phyloP scores from a whole-genome alignment of 2,888 invertebrate species.

The Drosophila kuntzei region DNA sequence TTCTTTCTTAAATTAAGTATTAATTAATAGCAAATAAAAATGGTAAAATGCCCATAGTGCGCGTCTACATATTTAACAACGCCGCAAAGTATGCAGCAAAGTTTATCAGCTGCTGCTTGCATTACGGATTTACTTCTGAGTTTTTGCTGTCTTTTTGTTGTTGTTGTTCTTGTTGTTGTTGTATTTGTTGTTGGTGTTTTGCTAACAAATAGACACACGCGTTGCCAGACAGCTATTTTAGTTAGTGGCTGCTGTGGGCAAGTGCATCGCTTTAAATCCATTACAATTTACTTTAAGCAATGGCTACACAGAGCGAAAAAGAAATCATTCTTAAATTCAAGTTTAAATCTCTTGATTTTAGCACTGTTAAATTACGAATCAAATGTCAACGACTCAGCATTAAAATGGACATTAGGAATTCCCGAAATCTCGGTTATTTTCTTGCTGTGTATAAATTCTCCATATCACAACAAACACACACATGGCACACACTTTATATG shows the following conservation, averaged over 20 bases:
- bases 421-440: too few species aligned
- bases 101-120: slow-evolving; percentile 64
- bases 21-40: too few species aligned
- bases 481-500: too few species aligned
- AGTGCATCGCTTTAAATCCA: slow-evolving; percentile 67
- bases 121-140: slow-evolving; percentile 55
- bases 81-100: slow-evolving; percentile 76
- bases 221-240: slow-evolving; percentile 58
- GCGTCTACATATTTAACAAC: slow-evolving; percentile 65
- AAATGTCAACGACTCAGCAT: too few species aligned
- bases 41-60: neutral
- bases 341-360: too few species aligned
- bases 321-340: too few species aligned
- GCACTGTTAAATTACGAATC: too few species aligned
- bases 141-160: neutral
- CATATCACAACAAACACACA: too few species aligned
- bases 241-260: slow-evolving; percentile 58
- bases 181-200: slow-evolving; percentile 24
- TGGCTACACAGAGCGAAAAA: slow-evolving; percentile 17
- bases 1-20: too few species aligned
- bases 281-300: slow-evolving; percentile 72
- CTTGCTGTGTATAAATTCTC: too few species aligned
- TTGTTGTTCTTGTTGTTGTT: neutral
- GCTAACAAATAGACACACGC: slow-evolving; percentile 32
- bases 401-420: too few species aligned